Conservation (phyloP, 2,797 vertebrate species). For the Diplodus sargus region DNA sequence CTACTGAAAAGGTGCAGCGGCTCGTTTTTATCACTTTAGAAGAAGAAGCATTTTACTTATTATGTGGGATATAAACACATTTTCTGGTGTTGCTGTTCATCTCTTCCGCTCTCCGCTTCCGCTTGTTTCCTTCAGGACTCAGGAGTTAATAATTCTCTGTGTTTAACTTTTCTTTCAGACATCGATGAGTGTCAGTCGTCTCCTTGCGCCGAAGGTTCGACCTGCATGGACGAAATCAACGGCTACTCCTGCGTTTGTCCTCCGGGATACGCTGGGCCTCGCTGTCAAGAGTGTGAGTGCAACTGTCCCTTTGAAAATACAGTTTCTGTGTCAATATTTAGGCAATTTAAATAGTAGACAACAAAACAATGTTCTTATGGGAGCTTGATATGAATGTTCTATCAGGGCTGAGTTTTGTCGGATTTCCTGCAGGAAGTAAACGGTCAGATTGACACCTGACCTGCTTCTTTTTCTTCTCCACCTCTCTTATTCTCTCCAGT, state of each 20-base stretch:
- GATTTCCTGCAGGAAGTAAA: background rate
- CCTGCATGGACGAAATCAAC: slow-evolving; percentile 94
- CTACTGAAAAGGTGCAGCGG: background rate
- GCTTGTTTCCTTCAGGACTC: background rate
- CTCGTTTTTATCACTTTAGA: background rate
- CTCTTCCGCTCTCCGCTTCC: background rate
- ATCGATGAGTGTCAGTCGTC: slow-evolving; percentile 97
- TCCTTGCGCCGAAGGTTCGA: slow-evolving; percentile 92
- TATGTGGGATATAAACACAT: too few species aligned
- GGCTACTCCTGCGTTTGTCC: slow-evolving; percentile 92
- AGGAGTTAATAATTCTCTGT: background rate
- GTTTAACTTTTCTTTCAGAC: slow-evolving; percentile 79
- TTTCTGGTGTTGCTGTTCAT: background rate
- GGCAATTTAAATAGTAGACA: too few species aligned
- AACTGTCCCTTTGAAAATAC: too few species aligned
- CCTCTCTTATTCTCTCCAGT: slow-evolving; percentile 75
- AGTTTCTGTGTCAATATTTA: too few species aligned
- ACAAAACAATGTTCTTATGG: too few species aligned
- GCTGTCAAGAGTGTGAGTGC: slow-evolving; percentile 92
- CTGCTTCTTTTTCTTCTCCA: background rate
- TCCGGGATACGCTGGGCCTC: slow-evolving; percentile 87
- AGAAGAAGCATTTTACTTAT: too few species aligned
- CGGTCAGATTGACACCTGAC: background rate
- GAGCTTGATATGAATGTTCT: background rate
- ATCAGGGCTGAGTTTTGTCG: background rate